Percentiles rank a stretch among this genome's conserved stretches.
Evolutionary conservation across 2,113 vertebrate genomes (phyloP).

Genomic region (Misgurnus mizolepis): DNA sequence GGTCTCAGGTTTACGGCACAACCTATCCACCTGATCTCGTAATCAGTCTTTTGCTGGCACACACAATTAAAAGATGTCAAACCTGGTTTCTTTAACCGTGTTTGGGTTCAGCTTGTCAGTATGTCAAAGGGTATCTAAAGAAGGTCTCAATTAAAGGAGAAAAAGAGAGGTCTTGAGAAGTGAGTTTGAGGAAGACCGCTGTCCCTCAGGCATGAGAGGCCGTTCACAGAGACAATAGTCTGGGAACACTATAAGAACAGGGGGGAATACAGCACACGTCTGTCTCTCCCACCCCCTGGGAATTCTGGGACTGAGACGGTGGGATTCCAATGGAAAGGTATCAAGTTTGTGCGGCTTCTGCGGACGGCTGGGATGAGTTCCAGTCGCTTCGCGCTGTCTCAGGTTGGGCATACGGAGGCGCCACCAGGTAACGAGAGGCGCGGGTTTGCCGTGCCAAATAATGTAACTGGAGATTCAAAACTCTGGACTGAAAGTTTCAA

Average conservation of each 20-base stretch:
- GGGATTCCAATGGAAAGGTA: slow-evolving; percentile 82
- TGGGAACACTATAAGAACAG: slow-evolving; percentile 75
- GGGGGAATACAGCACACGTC: slow-evolving; percentile 66
- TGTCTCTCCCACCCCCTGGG: slow-evolving; percentile 80
- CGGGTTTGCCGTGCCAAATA: slow-evolving; percentile 78
- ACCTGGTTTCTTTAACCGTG: slow-evolving; percentile 76
- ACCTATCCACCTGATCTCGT: slow-evolving; percentile 62
- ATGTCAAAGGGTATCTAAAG: slow-evolving; percentile 81
- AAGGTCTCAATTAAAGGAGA: slow-evolving; percentile 78
- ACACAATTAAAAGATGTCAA: slow-evolving; percentile 85
- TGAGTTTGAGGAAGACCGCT: slow-evolving; percentile 59
- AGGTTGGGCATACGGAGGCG: slow-evolving; percentile 82
- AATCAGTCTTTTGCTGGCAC: slow-evolving; percentile 69
- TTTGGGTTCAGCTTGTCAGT: slow-evolving; percentile 76
- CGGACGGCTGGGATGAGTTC: slow-evolving; percentile 81
- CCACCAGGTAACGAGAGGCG: slow-evolving; percentile 87
- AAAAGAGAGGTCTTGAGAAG: slow-evolving; percentile 68
- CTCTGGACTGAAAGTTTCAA: slow-evolving; percentile 73
- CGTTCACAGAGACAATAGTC: slow-evolving; percentile 68
- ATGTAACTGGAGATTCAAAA: slow-evolving; percentile 89
- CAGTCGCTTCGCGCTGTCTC: slow-evolving; percentile 83
- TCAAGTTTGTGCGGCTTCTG: slow-evolving; percentile 82
- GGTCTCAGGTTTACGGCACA: slow-evolving; percentile 54
- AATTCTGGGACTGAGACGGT: slow-evolving; percentile 75
- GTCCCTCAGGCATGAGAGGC: slow-evolving; percentile 70